phyloP scores from a whole-genome alignment of 2,113 vertebrate genomes.

The Semicossyphus pulcher region DNA sequence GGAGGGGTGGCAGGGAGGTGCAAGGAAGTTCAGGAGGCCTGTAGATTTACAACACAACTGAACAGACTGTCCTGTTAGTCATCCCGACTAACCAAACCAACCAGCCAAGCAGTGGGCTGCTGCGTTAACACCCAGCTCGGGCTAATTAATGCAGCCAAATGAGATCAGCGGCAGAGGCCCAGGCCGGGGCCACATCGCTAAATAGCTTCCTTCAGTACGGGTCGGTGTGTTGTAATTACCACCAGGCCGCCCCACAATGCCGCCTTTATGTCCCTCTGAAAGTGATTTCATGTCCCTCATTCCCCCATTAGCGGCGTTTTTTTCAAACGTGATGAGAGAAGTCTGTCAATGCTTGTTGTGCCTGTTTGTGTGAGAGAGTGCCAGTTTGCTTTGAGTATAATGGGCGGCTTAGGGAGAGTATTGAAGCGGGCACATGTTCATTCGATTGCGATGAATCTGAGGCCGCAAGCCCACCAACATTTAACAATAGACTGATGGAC shows the following conservation, averaged over 20 bases:
- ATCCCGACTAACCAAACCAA: constrained; percentile 72
- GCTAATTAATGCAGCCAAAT: constrained; percentile 98
- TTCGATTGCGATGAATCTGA: constrained; percentile 14
- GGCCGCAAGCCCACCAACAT: constrained; percentile 36
- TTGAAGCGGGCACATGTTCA: constrained; percentile 30
- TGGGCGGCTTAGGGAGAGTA: constrained; percentile 15
- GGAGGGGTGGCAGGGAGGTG: constrained; percentile 34
- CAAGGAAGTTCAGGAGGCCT: constrained; percentile 73
- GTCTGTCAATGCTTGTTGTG: constrained; percentile 62
- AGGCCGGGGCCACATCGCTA: constrained; percentile 90
- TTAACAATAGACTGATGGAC: background rate
- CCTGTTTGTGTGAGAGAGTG: constrained; percentile 60
- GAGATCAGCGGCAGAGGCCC: constrained; percentile 95
- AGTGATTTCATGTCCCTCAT: constrained; percentile 92
- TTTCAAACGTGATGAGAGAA: constrained; percentile 57
- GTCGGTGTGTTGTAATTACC: constrained; percentile 92
- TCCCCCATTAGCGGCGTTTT: constrained; percentile 64
- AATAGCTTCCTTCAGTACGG: constrained; percentile 90
- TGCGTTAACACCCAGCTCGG: constrained; percentile 89
- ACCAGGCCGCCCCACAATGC: constrained; percentile 90
- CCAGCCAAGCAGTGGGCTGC: constrained; percentile 86
- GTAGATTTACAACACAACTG: constrained; percentile 74
- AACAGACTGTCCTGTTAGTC: constrained; percentile 92
- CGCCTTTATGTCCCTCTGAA: constrained; percentile 89
- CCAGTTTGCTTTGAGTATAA: constrained; percentile 58